Base-by-base conservation (phyloP, 2,113 vertebrate genomes). In the Tyto alba region DNA sequence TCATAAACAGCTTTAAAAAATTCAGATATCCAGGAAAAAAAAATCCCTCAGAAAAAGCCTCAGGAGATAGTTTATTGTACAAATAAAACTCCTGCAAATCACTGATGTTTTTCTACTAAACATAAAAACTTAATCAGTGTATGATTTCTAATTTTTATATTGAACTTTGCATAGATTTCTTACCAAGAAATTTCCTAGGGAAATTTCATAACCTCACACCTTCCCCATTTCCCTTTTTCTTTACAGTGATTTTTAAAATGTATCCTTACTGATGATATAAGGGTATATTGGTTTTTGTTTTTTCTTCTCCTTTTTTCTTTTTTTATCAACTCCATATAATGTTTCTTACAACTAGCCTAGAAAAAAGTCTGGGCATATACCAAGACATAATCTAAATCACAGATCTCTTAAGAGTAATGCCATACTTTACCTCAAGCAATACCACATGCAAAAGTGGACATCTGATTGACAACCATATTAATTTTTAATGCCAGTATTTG, bases 371-470 rank as follows among this genome's bases (percentile, higher is more conserved):
- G 9, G 47, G 4, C 63, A 63, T 92, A 69, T 83, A 77, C 41
- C 45, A 89, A 74, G 89, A 94, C 91, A 79, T 67, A 96, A 94
- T 93, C 60, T 79, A 88, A 94, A 89, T 85, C 92, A 55, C 11
- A 88, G 63, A 85, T 78, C 81, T 91, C 52, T 5, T 83, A 96
- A 93, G 55, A 89, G 67, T 94, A 96, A 95, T 92, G 67, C 81
- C 77, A 80, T 87, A 53, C 43, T 83, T 92, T 62, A 96, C 96
- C 96, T 77, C 94, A 80, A 95, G 91, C 94, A 80, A 83, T 43
- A 63, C 68, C 90, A 85, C 86, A 91, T 96, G 94, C 90, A 97
- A 93, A 97, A 88, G 89, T 86, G 96, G 96, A 97, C 84, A 94
- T 43, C 77, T 91, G 96, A 97, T 72, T 88, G 97, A 97, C 97